phyloP scores from a whole-genome alignment of 1,140 invertebrate genomes.

The Lordiphosa collinella region DNA sequence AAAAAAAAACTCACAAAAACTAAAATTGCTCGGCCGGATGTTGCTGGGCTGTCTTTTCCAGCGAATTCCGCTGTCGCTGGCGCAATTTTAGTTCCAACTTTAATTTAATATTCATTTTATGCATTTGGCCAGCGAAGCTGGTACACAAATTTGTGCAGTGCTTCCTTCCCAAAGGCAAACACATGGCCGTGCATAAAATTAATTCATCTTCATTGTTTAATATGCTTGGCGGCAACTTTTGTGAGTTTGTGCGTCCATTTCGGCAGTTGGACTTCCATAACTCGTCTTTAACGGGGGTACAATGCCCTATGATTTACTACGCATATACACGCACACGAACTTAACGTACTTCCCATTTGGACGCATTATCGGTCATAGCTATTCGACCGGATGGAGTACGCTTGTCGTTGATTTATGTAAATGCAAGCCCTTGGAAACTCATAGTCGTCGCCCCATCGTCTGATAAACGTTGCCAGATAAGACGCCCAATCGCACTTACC shows the following conservation, averaged over 20 bases:
- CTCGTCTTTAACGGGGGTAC: constrained; percentile 49
- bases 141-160: constrained; percentile 64
- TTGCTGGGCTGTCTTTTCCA: constrained; percentile 55
- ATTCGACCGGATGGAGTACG: constrained; percentile 41
- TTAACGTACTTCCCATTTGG: constrained; percentile 43
- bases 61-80: constrained; percentile 60
- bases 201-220: constrained; percentile 77
- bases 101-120: constrained; percentile 78
- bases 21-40: constrained; percentile 44
- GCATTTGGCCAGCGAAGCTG: constrained; percentile 60
- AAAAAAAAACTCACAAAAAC: constrained; percentile 19
- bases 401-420: constrained; percentile 36
- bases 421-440: constrained; percentile 19
- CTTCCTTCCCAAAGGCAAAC: constrained; percentile 49
- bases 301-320: constrained; percentile 51
- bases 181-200: constrained; percentile 61
- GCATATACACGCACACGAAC: constrained; percentile 40
- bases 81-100: constrained; percentile 74
- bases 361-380: constrained; percentile 52
- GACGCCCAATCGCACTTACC: not conserved
- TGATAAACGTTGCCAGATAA: constrained; percentile 22
- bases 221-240: constrained; percentile 63
- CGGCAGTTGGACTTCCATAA: constrained; percentile 59
- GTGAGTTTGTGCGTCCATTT: constrained; percentile 29
- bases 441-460: not conserved